Conservation (phyloP, 2,797 vertebrate genomes). For the Anomalospiza imberbis region DNA sequence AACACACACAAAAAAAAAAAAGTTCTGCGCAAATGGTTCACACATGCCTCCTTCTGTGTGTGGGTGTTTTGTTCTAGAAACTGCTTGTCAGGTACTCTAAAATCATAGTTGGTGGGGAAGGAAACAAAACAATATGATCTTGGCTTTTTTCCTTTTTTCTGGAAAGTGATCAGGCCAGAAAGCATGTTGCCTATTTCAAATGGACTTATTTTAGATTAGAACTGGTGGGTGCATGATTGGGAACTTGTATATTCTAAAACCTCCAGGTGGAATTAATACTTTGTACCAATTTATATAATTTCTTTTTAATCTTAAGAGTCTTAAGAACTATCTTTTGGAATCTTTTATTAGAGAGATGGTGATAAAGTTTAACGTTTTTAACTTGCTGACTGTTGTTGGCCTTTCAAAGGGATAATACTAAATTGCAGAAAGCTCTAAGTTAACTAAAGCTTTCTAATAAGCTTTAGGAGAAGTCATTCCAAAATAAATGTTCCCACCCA, state of each 20-base stretch:
- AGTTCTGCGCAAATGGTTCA: not conserved
- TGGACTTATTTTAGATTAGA: not conserved
- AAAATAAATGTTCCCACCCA: not conserved
- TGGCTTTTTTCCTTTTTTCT: not conserved
- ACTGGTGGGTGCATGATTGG: not conserved
- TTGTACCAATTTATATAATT: not conserved
- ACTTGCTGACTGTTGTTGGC: not conserved
- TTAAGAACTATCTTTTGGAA: not conserved
- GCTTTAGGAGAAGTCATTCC: not conserved
- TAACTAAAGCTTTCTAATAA: not conserved
- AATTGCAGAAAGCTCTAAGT: not conserved
- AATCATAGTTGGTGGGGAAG: not conserved
- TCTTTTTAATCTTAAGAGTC: not conserved
- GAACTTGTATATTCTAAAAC: not conserved
- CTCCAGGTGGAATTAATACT: not conserved
- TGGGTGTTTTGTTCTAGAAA: not conserved
- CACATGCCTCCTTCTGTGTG: rapidly evolving
- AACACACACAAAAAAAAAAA: not conserved
- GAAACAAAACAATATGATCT: not conserved
- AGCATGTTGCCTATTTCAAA: not conserved
- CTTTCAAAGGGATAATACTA: not conserved
- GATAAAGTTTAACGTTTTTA: not conserved
- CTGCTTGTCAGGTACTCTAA: not conserved
- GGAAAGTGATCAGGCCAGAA: not conserved
- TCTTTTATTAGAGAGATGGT: not conserved